Conservation (phyloP, 2,113 vertebrate species). For the Ciconia stormi region DNA sequence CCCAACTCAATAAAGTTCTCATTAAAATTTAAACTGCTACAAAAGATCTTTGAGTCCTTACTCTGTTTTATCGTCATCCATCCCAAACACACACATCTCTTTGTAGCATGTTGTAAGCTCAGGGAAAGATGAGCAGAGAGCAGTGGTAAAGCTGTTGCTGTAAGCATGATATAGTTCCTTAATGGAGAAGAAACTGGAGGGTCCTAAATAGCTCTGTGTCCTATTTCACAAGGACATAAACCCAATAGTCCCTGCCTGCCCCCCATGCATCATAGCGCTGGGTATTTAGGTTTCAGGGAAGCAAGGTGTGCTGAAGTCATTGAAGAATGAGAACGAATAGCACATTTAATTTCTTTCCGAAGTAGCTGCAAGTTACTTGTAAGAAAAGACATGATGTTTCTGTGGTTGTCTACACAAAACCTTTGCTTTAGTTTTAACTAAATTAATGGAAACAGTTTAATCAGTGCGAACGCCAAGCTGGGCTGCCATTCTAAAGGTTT, state of each 20-base stretch:
- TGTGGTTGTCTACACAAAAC: background rate
- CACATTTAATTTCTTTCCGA: background rate
- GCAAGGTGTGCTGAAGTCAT: background rate
- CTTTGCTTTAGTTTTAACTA: background rate
- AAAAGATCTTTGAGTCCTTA: background rate
- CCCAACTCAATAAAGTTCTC: background rate
- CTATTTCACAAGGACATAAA: background rate
- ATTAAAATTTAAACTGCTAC: background rate
- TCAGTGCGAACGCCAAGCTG: background rate
- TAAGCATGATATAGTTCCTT: background rate
- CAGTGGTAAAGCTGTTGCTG: background rate
- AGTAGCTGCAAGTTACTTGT: background rate
- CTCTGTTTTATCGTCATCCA: background rate
- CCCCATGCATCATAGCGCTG: fast-evolving
- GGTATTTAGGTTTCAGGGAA: background rate
- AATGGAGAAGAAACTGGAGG: background rate
- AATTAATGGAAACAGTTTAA: background rate
- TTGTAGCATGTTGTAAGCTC: background rate
- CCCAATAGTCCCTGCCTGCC: background rate
- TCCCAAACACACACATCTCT: background rate
- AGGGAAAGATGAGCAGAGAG: background rate
- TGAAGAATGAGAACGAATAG: background rate
- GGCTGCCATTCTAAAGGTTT: background rate
- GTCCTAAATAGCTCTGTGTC: background rate
- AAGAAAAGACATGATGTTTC: background rate